Base-by-base conservation (phyloP, 2,797 vertebrate species). In the Argentina silus region DNA sequence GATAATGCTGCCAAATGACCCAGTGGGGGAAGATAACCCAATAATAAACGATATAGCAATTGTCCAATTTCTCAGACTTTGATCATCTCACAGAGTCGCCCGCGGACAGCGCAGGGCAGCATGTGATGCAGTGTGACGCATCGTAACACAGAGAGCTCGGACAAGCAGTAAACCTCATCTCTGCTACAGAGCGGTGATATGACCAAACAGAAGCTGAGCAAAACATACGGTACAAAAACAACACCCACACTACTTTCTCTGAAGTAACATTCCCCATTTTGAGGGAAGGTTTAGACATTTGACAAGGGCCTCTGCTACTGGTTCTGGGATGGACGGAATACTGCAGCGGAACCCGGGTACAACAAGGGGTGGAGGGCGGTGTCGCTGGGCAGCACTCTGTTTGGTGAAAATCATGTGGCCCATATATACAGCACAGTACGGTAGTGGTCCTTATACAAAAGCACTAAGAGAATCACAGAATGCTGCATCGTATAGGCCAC, bases 391-490 rank as follows among this genome's bases (percentile, higher is more conserved):
- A 55, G 59, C 1, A 15, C 10, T 23, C 59, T 36, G 47, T 14
- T 67, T 67, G 64, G 47, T 27, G 61, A 43, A n/a, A n/a, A 43
- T 63, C 68, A 60, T 51, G 17, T 17, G 74, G 78, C 51, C 60
- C 70, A 51, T 50, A 62, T 11, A 70, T 71, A 74, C 76, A 15
- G 75, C 83, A 79, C 72, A 76, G 69, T 72, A 67, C 67, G 82
- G 72, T 74, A 17, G 55, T 61, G 74, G 51, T 85, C 65, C 74
- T 77, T 62, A 76, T 81, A 51, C 74, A 76, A 69, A 43, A 69
- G 43, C 42, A 69, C 15, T 45, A 65, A 36, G 42, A 36, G 0
- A 11, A 43, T 68, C 70, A 69, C 5, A 79, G 56, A 78, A 77
- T 78, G 47, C 27, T 3, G 68, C 23, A n/a, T n/a, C 62, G 67